Conservation (phyloP, 2,113 vertebrate genomes). For the Gavialis gangeticus region DNA sequence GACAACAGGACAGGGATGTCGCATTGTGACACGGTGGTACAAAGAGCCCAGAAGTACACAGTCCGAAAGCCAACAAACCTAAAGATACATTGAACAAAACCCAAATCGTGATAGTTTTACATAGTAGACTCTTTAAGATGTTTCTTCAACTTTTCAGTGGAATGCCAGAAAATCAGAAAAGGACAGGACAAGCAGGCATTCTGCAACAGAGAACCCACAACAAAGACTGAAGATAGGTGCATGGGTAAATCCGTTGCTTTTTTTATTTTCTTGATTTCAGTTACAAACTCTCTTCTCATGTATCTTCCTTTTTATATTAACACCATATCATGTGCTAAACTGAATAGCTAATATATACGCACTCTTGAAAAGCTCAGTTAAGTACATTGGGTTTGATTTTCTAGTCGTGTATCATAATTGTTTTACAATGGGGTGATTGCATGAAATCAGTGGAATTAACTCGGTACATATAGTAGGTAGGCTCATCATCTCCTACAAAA, state of each 20-base stretch:
- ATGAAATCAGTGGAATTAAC: background rate
- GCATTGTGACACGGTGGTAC: background rate
- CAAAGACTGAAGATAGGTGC: background rate
- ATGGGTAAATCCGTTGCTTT: background rate
- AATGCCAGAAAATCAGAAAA: background rate
- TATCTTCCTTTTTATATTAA: background rate
- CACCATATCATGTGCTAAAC: background rate
- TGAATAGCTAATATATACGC: rapidly evolving
- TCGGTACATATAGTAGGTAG: background rate
- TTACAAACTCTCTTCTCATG: background rate
- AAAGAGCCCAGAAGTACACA: background rate
- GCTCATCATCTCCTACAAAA: background rate
- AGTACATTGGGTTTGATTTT: background rate
- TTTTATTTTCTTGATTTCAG: background rate
- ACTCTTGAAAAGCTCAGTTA: background rate
- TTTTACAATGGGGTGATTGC: background rate
- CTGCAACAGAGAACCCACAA: background rate
- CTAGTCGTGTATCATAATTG: background rate
- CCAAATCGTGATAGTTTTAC: background rate
- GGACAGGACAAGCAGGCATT: background rate
- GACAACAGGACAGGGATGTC: background rate
- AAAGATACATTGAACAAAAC: background rate
- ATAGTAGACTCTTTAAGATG: background rate
- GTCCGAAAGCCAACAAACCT: background rate
- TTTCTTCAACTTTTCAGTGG: conserved; percentile 10